Conservation (phyloP, 2,888 invertebrate genomes). For the Notodromas monacha region DNA sequence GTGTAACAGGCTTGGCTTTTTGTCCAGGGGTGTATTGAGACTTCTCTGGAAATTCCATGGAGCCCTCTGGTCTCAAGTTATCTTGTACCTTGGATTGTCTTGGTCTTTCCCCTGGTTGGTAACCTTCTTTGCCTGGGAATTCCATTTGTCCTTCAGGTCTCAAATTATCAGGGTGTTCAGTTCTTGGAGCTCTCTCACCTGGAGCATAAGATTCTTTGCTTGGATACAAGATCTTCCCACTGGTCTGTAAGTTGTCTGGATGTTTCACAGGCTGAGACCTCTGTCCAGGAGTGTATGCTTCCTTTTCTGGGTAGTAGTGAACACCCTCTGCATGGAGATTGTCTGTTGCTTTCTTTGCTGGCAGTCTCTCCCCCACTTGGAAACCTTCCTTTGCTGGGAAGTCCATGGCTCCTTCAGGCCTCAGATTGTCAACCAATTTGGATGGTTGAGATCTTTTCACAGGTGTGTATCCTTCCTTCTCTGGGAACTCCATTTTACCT, state of each 20-base stretch:
- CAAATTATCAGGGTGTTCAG: background rate
- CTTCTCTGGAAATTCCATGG: background rate
- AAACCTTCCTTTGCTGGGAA: background rate
- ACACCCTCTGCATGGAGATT: slow-evolving; percentile 12
- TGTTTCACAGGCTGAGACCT: slow-evolving; percentile 14
- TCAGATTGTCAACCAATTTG: background rate
- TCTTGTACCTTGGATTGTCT: slow-evolving; percentile 6
- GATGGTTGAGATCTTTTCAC: no score
- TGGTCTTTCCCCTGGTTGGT: slow-evolving; percentile 7
- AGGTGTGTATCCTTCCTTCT: slow-evolving; percentile 17
- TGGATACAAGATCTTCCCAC: background rate
- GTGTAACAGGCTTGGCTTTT: background rate
- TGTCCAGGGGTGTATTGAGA: background rate
- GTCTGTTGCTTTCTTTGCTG: slow-evolving; percentile 18
- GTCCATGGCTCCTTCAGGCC: background rate
- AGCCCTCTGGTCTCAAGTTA: slow-evolving; percentile 7
- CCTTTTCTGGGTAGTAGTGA: background rate
- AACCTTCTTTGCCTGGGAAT: background rate
- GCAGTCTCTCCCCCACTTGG: background rate
- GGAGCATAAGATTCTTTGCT: background rate
- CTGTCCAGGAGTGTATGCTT: background rate
- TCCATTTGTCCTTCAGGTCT: background rate
- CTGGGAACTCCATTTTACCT: slow-evolving; percentile 10
- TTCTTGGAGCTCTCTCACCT: background rate
- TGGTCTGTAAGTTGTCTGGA: slow-evolving; percentile 13